These are phyloP conservation scores for Marronus borbonicus DNA, from an alignment of 2,888 invertebrate genomes.

Conservation along the genomic window DNA sequence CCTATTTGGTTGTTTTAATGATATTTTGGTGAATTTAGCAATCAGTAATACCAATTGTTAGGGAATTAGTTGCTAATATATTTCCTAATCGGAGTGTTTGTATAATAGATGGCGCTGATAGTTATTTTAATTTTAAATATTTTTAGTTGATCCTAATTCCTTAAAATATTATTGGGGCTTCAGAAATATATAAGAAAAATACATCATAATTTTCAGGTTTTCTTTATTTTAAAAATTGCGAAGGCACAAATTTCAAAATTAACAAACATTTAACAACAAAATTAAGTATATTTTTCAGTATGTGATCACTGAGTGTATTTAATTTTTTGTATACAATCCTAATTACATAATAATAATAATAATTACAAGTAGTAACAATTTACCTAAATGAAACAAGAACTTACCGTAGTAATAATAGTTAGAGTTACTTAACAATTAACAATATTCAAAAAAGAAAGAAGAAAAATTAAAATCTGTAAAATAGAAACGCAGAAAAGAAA, in stretches of 20 bases:
- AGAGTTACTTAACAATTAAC: neutral
- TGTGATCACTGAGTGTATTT: conserved; percentile 28
- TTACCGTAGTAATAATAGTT: neutral
- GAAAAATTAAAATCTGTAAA: neutral
- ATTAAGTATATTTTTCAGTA: conserved; percentile 52
- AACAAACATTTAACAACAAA: conserved; percentile 59
- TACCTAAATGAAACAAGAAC: neutral
- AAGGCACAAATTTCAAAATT: conserved; percentile 64
- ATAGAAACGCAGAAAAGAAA: neutral
- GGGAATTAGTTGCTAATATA: no score
- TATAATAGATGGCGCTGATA: no score
- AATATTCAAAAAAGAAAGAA: conserved; percentile 6
- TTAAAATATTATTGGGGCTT: no score
- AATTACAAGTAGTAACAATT: neutral
- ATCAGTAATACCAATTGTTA: no score
- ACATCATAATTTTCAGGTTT: conserved; percentile 42
- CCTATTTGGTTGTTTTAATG: no score
- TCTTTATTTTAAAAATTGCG: conserved; percentile 62
- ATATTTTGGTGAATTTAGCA: no score
- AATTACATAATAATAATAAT: conserved; percentile 26
- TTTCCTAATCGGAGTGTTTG: no score
- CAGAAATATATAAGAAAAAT: neutral
- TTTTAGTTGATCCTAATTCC: no score
- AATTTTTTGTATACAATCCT: conserved; percentile 26
- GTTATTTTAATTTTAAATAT: no score